Evolutionary conservation across 2,888 invertebrate species (phyloP), one percentile per base, ranked within the genome.

Genomic region (Macroteleia sp.): DNA sequence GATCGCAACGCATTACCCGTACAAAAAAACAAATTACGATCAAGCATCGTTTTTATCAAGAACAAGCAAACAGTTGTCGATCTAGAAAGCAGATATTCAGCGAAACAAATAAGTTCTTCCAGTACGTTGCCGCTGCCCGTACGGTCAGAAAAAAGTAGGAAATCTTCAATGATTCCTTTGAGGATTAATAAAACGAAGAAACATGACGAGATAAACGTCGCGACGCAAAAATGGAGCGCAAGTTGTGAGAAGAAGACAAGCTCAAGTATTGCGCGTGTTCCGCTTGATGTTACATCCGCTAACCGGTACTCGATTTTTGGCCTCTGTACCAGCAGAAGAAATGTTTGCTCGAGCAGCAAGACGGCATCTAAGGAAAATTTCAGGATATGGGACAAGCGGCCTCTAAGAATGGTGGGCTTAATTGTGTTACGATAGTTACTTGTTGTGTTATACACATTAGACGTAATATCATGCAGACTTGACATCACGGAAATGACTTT

Each of bases 301-400:
- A 66, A 56, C 32, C 46, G 79, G n/a, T 83, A 89, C n/a, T 90
- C 90, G 64, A 90, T 91, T 61, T 90, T 89, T 64, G 90, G 90
- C 19, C 84, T 90, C 32, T 91, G 91, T 64, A 91, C 91, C 1
- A 89, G 87, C 0, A 86, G 86, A 41, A 82, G 90, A 54, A 89
- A 83, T 32, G 79, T 78, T 25, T 71, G 54, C 4, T 28, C 81
- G 2, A 46, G 64, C 4, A 19, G 46, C 2, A 69, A 44, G 4
- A 32, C 14, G 30, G 42, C 74, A 4, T n/a, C 73, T 20, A 85
- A 78, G 42, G 59, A 76, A 14, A 80, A 82, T 30, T 52, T 14
- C 74, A 70, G 52, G 46, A 73, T 77, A 19, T 81, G 80, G 69
- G 50, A 61, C 20, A 73, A 57, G 16, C 79, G 79, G 14, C 74